Conservation (phyloP, 2,888 invertebrate genomes). For the Oscheius sp. region DNA sequence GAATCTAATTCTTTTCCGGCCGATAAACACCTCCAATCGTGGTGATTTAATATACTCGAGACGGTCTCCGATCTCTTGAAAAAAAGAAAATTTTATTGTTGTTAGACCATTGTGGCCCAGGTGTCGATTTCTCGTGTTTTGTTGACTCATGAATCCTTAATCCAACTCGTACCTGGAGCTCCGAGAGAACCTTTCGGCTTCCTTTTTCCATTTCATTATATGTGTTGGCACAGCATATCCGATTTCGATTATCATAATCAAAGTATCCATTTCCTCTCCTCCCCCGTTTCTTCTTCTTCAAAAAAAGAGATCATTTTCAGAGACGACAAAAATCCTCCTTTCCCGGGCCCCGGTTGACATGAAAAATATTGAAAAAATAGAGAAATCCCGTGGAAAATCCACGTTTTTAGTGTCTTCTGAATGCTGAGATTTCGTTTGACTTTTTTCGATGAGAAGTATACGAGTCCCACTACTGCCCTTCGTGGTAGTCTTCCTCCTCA, state of each 20-base stretch:
- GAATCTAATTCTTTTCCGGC: no score
- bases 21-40: no score
- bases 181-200: not conserved
- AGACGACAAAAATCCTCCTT: not conserved
- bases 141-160: slow-evolving; percentile 25
- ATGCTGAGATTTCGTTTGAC: slow-evolving; percentile 11
- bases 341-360: slow-evolving; percentile 12
- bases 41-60: no score
- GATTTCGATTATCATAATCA: slow-evolving; percentile 4
- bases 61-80: no score
- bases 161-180: not conserved
- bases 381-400: not conserved
- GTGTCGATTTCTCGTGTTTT: slow-evolving; percentile 12
- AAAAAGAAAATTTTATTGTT: no score
- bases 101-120: not conserved
- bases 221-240: not conserved
- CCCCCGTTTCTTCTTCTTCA: not conserved
- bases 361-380: slow-evolving; percentile 1
- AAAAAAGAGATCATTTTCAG: slow-evolving; percentile 8
- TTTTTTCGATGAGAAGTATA: slow-evolving; percentile 10
- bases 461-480: slow-evolving; percentile 3
- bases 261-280: not conserved
- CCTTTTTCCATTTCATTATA: not conserved
- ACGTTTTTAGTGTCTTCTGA: slow-evolving; percentile 21
- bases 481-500: not conserved